Evolutionary conservation across 2,113 vertebrate genomes (phyloP).

Genomic region (Caretta caretta): DNA sequence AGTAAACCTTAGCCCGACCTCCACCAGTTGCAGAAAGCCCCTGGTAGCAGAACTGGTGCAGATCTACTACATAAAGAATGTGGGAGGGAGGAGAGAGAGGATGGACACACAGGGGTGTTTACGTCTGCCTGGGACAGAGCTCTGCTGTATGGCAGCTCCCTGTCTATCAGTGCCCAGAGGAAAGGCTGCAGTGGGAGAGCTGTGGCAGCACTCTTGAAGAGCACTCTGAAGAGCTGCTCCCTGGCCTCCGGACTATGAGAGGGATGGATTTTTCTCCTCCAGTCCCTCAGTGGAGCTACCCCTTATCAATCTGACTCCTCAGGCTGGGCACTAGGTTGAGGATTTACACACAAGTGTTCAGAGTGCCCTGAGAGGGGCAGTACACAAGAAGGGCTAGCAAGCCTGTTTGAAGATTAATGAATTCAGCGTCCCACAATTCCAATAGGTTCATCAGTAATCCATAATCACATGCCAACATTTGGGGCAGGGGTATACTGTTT

Average conservation of each 20-base stretch:
- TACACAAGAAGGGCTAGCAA: not conserved
- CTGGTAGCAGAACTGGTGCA: not conserved
- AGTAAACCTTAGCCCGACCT: not conserved
- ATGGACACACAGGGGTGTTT: not conserved
- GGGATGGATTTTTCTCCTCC: not conserved
- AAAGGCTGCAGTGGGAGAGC: not conserved
- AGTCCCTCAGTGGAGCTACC: not conserved
- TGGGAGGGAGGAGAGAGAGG: not conserved
- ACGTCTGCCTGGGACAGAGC: not conserved
- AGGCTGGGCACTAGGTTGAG: not conserved
- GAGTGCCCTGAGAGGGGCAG: accelerated
- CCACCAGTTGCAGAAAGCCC: not conserved
- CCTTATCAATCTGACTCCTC: accelerated
- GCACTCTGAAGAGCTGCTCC: not conserved
- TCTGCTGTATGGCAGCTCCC: not conserved
- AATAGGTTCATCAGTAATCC: not conserved
- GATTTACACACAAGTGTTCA: not conserved
- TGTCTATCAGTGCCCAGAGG: not conserved
- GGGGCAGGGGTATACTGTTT: not conserved
- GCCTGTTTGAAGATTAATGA: not conserved
- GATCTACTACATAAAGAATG: not conserved
- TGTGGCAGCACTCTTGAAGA: not conserved
- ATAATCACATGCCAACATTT: not conserved
- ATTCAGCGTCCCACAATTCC: not conserved
- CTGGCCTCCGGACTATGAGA: not conserved